Evolutionary conservation across 2,113 vertebrate species (phyloP).

Genomic region (Oxyura jamaicensis): DNA sequence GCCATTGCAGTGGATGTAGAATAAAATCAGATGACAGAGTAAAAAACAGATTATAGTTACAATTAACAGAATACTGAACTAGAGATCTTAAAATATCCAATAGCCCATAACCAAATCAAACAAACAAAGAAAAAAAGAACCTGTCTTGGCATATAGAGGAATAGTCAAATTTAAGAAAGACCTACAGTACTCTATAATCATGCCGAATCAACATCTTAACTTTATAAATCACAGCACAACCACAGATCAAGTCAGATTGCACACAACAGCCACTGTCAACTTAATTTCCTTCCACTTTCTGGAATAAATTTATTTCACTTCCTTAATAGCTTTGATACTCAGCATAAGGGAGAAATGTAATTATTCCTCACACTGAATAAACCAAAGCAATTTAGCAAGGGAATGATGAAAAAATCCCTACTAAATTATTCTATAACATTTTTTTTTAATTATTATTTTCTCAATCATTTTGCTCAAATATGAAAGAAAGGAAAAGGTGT

Average conservation of each 20-base stretch:
- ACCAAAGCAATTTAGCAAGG: neutral
- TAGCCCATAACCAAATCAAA: neutral
- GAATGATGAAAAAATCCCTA: neutral
- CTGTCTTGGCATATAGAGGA: neutral
- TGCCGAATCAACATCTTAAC: neutral
- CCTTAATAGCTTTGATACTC: neutral
- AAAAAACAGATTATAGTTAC: neutral
- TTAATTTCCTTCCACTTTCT: neutral
- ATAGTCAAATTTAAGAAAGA: neutral
- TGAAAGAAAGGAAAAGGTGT: neutral
- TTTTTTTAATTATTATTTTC: neutral
- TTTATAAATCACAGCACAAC: neutral
- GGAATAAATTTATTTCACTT: neutral
- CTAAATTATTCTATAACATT: neutral
- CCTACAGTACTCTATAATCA: neutral
- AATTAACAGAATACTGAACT: neutral
- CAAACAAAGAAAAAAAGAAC: neutral
- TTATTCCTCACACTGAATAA: neutral
- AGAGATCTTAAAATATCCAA: neutral
- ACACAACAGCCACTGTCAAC: too few species aligned
- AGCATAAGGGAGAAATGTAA: neutral
- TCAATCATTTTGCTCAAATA: neutral
- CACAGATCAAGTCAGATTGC: neutral
- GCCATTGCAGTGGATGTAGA: neutral
- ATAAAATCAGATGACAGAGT: neutral